Evolutionary conservation across 1,140 invertebrate genomes (phyloP).

Genomic region (Dendrolimus punctatus): DNA sequence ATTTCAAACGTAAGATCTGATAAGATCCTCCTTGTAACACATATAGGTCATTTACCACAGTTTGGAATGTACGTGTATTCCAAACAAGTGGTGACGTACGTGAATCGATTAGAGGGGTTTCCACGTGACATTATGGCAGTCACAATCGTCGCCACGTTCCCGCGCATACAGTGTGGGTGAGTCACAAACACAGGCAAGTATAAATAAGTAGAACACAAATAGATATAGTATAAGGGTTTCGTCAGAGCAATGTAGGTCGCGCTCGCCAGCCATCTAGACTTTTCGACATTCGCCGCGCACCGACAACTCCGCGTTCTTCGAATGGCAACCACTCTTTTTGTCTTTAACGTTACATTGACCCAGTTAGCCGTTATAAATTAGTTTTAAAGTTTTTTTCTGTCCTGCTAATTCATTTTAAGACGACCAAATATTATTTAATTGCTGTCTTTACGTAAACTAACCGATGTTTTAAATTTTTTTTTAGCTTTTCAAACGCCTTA

Average conservation of each 20-base stretch:
- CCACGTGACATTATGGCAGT: too few relatives aligned
- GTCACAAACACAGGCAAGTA: constrained; percentile 7
- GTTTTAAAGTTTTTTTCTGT: constrained; percentile 4
- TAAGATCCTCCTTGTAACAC: too few relatives aligned
- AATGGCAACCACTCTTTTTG: constrained; percentile 27
- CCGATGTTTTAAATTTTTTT: too few relatives aligned
- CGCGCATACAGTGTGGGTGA: constrained; percentile 4
- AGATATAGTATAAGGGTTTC: constrained; percentile 28
- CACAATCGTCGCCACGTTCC: background rate
- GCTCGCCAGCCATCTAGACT: constrained; percentile 35
- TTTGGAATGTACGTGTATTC: too few relatives aligned
- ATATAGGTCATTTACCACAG: too few relatives aligned
- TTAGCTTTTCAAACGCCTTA: too few relatives aligned
- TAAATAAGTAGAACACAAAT: constrained; percentile 6
- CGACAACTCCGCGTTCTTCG: constrained; percentile 22
- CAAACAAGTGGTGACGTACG: too few relatives aligned
- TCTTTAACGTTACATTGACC: constrained; percentile 48
- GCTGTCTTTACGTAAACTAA: too few relatives aligned
- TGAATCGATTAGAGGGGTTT: too few relatives aligned
- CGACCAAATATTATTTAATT: too few relatives aligned
- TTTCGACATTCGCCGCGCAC: constrained; percentile 40
- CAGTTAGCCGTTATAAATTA: constrained; percentile 16
- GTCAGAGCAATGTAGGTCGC: constrained; percentile 43
- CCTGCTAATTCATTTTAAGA: background rate
- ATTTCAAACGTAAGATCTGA: too few relatives aligned